Conservation (phyloP, 2,797 vertebrate genomes). For the Danio albolineatus region DNA sequence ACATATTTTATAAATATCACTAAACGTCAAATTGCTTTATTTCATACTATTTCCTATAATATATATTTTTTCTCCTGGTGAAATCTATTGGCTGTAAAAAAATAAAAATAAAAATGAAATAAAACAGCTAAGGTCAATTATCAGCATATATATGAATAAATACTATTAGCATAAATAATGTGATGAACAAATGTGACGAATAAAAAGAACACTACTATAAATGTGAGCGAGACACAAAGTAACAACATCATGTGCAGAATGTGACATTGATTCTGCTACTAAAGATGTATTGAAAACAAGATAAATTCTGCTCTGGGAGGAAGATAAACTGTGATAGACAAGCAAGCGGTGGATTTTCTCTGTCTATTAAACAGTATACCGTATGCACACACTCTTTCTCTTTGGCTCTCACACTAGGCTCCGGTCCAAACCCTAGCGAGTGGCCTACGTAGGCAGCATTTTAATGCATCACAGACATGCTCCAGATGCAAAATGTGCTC, state of each 20-base stretch:
- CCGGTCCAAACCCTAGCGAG: not conserved
- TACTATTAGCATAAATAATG: too few relatives aligned
- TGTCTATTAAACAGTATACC: not conserved
- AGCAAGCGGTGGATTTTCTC: not conserved
- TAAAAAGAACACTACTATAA: too few relatives aligned
- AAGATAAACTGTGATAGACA: slow-evolving; percentile 11
- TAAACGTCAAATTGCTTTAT: too few relatives aligned
- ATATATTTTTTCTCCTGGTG: too few relatives aligned
- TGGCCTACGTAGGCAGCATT: not conserved
- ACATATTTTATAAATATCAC: too few relatives aligned
- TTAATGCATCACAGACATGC: not conserved
- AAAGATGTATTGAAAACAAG: slow-evolving; percentile 13
- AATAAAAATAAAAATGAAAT: too few relatives aligned
- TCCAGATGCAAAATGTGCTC: not conserved
- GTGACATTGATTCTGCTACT: slow-evolving; percentile 15
- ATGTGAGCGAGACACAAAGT: slow-evolving; percentile 35
- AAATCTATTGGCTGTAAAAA: too few relatives aligned
- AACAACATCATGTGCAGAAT: slow-evolving; percentile 21
- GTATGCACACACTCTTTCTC: not conserved
- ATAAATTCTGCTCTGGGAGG: not conserved
- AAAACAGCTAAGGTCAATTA: too few relatives aligned
- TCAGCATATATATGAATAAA: too few relatives aligned
- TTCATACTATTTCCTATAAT: too few relatives aligned
- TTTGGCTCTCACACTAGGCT: not conserved
- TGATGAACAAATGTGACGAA: too few relatives aligned